These are phyloP conservation scores for Poeciliopsis gracilis DNA, from an alignment of 2,797 vertebrate genomes.

Conservation along the genomic window DNA sequence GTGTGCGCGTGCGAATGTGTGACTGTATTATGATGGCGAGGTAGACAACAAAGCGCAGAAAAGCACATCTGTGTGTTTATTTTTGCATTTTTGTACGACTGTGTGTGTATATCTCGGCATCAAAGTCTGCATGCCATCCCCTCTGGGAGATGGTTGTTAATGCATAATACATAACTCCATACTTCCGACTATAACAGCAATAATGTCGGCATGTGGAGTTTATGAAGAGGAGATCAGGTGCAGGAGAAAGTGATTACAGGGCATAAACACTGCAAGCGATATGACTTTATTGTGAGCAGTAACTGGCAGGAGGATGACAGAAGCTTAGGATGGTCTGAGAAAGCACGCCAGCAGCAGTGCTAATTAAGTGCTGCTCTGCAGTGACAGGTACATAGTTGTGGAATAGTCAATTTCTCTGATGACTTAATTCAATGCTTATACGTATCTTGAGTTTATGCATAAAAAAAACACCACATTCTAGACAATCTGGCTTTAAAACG, in stretches of 20 bases:
- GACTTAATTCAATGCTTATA: slow-evolving; percentile 34
- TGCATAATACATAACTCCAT: slow-evolving; percentile 77
- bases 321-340: slow-evolving; percentile 25
- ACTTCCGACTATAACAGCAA: slow-evolving; percentile 73
- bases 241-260: slow-evolving; percentile 74
- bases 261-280: slow-evolving; percentile 71
- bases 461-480: background rate
- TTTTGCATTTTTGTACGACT: slow-evolving; percentile 19
- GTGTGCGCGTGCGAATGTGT: slow-evolving; percentile 9
- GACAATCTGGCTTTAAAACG: background rate
- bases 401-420: slow-evolving; percentile 23
- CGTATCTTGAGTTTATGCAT: slow-evolving; percentile 17
- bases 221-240: slow-evolving; percentile 76
- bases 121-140: slow-evolving; percentile 35
- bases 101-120: slow-evolving; percentile 31
- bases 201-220: slow-evolving; percentile 64
- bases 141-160: slow-evolving; percentile 64
- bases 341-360: slow-evolving; percentile 28
- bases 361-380: slow-evolving; percentile 38
- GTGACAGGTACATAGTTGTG: slow-evolving; percentile 20
- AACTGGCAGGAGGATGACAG: slow-evolving; percentile 51
- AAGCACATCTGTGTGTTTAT: slow-evolving; percentile 13
- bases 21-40: slow-evolving; percentile 10
- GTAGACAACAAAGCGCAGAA: slow-evolving; percentile 19
- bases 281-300: slow-evolving; percentile 55